Conservation (phyloP, 2,888 invertebrate species). For the Morpho achilles region DNA sequence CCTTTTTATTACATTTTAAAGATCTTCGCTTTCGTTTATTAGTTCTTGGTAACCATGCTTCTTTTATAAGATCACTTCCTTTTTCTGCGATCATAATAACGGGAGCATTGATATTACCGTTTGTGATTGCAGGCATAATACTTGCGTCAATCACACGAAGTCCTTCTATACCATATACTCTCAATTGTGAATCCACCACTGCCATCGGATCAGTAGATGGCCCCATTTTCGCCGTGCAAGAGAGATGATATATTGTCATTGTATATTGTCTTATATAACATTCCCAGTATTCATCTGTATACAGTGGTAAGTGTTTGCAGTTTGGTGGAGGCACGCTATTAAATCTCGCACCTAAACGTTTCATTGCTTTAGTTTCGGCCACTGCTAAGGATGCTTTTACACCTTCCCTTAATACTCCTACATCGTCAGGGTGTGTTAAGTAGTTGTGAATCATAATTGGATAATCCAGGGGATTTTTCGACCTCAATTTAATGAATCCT, state of each 20-base stretch:
- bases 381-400: constrained; percentile 91
- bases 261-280: constrained; percentile 91
- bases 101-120: constrained; percentile 93
- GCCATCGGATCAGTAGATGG: constrained; percentile 86
- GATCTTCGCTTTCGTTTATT: constrained; percentile 44
- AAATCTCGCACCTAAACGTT: constrained; percentile 87
- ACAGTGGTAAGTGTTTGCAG: constrained; percentile 87
- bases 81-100: constrained; percentile 94
- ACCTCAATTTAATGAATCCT: constrained; percentile 87
- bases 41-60: constrained; percentile 78
- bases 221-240: constrained; percentile 92
- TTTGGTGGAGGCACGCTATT: constrained; percentile 88
- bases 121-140: constrained; percentile 92
- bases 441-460: constrained; percentile 96
- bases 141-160: constrained; percentile 92
- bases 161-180: constrained; percentile 88
- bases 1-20: constrained; percentile 41
- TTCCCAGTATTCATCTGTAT: constrained; percentile 93
- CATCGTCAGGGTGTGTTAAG: constrained; percentile 91
- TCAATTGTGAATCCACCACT: constrained; percentile 87
- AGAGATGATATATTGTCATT: constrained; percentile 92
- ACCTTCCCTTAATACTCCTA: constrained; percentile 89
- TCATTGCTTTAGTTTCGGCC: constrained; percentile 88
- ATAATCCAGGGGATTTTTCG: constrained; percentile 86
- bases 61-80: constrained; percentile 89